Evolutionary conservation across 2,888 invertebrate species (phyloP), one percentile per base, ranked within the genome.

Genomic region (Tenodera sinensis): DNA sequence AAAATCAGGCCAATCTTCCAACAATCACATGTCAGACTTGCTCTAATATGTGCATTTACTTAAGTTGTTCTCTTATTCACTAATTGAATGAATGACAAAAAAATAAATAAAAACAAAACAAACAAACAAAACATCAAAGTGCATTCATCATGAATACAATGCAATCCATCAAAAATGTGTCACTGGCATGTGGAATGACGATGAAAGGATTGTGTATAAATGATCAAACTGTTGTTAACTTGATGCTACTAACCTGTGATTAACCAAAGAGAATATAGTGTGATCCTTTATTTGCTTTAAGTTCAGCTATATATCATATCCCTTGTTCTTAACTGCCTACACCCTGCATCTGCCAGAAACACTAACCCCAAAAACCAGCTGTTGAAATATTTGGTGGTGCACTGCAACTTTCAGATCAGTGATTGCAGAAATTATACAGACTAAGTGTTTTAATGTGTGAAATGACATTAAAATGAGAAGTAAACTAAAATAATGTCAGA

Each of bases 31-130:
- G 27, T 84, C 89, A 42, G 90, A 90, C 83, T 83, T 90, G 83
- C 89, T 90, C 42, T 90, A 89, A 89, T 85, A 82, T 42, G 82
- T 90, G 90, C 90, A 90, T 90, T 90, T 90, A 90, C 83, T 42
- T 83, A 4, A 87, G 15, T 34, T 83, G 34, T 25, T 83, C 42
- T 27, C 20, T 28, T 82, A 28, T 54, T 85, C 47, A n/a, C 15
- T 85, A n/a, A 88, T 54, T 34, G 28, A 83, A 86, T 71, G n/a
- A 47, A 85, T 83, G 28, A 30, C 28, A 83, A 30, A 30, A 30
- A 30, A 30, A 3, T 30, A 2, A 30, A 30, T 3, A 2, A 25
- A 83, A 12, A 42, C 12, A 42, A 54, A 84, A 8, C 28, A 15
- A 42, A 47, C 1, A 12, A 28, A 20, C 25, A 71, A 34, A 89